Base-by-base conservation (phyloP, 2,113 vertebrate species). In the Callipepla squamata region DNA sequence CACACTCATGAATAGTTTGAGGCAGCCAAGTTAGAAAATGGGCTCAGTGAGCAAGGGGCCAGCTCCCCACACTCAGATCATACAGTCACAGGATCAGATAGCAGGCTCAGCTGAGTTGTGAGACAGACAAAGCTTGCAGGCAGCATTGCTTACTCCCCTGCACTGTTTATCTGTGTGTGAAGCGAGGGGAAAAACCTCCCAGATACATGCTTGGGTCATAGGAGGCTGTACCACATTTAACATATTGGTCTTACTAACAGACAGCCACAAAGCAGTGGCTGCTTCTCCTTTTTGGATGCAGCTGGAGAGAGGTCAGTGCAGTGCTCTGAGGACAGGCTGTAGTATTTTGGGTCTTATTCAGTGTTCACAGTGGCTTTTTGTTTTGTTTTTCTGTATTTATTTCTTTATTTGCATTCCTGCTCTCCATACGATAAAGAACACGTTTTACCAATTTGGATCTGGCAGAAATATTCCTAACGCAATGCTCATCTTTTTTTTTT, bases 31-130 rank as follows among this genome's bases (percentile, higher is more conserved):
- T n/a, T 17, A 62, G 38, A 76, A 74, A 85, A 68, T 6, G 17
- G 32, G 22, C 19, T 85, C 38, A 20, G 11, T 32, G 13, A 50
- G 38, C 5, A 3, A 7, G 6, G 11, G 30, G 34, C 13, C 17
- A 59, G 30, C 7, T 4, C 8, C 22, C 34, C 16, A 0, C 1
- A 0, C 6, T 53, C 42, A 28, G 40, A 11, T 40, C 40, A 40
- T 11, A 40, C 11, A 40, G 40, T 11, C 40, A 40, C 11, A 40
- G 40, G 11, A 40, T 40, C 40, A 40, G 23, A 7, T 13, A 45
- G 2, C 19, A 73, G 13, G 11, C 18, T n/a, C 75, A 38, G 21
- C 9, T 26, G 17, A 57, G 16, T 12, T 51, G 1, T 2, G 5
- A 51, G 45, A 32, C 3, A 51, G 7, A 36, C 8, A 62, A 51